Evolutionary conservation across 2,113 vertebrate species (phyloP).

Genomic region (Cyanocitta stelleri): DNA sequence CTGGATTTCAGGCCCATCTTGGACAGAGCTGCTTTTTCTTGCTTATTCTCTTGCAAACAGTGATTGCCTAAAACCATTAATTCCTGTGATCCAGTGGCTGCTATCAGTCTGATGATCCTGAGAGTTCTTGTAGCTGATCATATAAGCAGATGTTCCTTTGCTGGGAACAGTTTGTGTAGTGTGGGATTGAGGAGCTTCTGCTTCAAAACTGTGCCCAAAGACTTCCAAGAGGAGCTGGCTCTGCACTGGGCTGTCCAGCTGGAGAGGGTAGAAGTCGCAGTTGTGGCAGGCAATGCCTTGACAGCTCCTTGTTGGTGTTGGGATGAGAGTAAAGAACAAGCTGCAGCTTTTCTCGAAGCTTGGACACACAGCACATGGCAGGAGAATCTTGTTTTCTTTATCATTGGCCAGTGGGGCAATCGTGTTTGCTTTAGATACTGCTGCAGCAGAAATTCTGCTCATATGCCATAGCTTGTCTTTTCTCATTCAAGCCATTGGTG

Average conservation of each 20-base stretch:
- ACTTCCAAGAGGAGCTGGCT: neutral
- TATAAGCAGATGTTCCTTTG: neutral
- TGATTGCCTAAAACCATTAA: neutral
- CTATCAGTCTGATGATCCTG: neutral
- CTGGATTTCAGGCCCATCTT: neutral
- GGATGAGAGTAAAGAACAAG: neutral
- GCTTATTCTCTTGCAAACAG: neutral
- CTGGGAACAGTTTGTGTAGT: neutral
- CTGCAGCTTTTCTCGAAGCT: neutral
- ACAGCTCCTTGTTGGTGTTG: neutral
- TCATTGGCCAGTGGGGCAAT: neutral
- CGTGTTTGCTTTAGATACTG: neutral
- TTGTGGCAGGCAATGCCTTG: neutral
- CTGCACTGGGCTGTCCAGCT: neutral
- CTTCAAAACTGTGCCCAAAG: neutral
- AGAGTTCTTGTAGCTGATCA: neutral
- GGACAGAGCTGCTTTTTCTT: neutral
- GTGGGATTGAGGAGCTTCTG: neutral
- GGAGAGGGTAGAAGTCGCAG: neutral
- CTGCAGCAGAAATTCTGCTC: neutral
- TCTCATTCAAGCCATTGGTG: neutral
- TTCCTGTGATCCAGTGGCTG: neutral
- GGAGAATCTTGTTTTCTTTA: neutral
- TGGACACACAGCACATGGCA: neutral
- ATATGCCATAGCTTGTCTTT: neutral